phyloP scores from a whole-genome alignment of 2,888 invertebrate genomes.

The Drosophila meridionalis region DNA sequence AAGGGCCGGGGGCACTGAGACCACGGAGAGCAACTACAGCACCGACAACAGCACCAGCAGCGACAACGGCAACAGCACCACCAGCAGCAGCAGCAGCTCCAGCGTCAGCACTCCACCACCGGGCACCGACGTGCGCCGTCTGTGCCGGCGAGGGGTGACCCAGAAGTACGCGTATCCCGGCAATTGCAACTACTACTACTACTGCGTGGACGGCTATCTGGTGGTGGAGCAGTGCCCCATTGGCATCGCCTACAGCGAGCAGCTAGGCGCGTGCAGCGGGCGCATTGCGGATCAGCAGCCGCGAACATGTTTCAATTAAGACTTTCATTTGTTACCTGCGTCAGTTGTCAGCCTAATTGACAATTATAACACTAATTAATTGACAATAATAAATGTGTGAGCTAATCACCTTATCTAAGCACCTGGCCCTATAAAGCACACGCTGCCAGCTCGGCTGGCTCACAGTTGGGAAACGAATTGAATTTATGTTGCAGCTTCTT shows the following conservation, averaged over 20 bases:
- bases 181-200: slow-evolving; percentile 69
- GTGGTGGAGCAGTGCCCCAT: slow-evolving; percentile 79
- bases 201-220: slow-evolving; percentile 65
- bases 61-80: slow-evolving; percentile 2
- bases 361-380: slow-evolving; percentile 16
- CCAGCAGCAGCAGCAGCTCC: not conserved
- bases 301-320: slow-evolving; percentile 58
- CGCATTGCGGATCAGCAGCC: slow-evolving; percentile 22
- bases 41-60: not conserved
- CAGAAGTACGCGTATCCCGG: slow-evolving; percentile 58
- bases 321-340: slow-evolving; percentile 31
- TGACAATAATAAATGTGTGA: slow-evolving; percentile 49
- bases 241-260: slow-evolving; percentile 63
- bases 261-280: slow-evolving; percentile 43
- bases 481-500: slow-evolving; percentile 55
- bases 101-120: slow-evolving; percentile 2
- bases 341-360: slow-evolving; percentile 10
- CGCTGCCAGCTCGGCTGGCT: slow-evolving; percentile 2
- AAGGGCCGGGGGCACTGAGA: not conserved
- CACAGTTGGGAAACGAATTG: slow-evolving; percentile 45
- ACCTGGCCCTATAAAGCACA: slow-evolving; percentile 56
- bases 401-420: slow-evolving; percentile 55
- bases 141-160: slow-evolving; percentile 57
- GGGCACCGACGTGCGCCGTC: slow-evolving; percentile 32
- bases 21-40: not conserved